Base-by-base conservation (phyloP, 2,113 vertebrate genomes). In the Seriola rivoliana region DNA sequence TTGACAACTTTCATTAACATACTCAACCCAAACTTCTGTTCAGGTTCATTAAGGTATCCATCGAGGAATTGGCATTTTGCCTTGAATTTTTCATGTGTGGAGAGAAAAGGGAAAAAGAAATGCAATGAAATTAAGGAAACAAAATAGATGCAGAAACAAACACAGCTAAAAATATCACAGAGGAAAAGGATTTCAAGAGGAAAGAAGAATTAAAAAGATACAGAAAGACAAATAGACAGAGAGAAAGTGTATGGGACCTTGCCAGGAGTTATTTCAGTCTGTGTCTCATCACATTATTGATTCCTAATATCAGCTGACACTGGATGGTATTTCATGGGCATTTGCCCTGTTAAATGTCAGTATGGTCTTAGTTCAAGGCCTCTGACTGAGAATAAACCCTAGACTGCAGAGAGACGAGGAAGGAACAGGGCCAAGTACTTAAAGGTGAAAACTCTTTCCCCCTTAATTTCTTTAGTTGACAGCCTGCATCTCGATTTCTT, bases 291-390 rank as follows among this genome's bases (percentile, higher is more conserved):
- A 10, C 8, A 42, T 42, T 82, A 82, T 88, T 70, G 74, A 87
- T 84, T 80, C 36, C 58, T 80, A 75, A 82, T 58, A 38, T 44
- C 42, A 78, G 46, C 63, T 81, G 80, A 79, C 44, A 55, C 40
- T n/a, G 44, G 48, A 75, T 68, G 62, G 16, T 74, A 76, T 85
- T 85, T 81, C 70, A 75, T 52, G 55, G 36, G 13, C 52, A 69
- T 62, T 78, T 34, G 34, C 62, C n/a, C 73, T 11, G 42, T 25
- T 81, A 74, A 86, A 89, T 80, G 79, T 89, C 84, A 88, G 46
- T 0, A 8, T 25, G 19, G 34, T 65, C 66, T 58, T 13, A 55
- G 62, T 58, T 82, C 63, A 85, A 70, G 32, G 59, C 64, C 62
- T 54, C 29, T 29, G 55, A 72, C 71, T 60, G 12, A 57, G 60